Evolutionary conservation across 2,888 invertebrate genomes (phyloP).

Genomic region (Mimachlamys varia): DNA sequence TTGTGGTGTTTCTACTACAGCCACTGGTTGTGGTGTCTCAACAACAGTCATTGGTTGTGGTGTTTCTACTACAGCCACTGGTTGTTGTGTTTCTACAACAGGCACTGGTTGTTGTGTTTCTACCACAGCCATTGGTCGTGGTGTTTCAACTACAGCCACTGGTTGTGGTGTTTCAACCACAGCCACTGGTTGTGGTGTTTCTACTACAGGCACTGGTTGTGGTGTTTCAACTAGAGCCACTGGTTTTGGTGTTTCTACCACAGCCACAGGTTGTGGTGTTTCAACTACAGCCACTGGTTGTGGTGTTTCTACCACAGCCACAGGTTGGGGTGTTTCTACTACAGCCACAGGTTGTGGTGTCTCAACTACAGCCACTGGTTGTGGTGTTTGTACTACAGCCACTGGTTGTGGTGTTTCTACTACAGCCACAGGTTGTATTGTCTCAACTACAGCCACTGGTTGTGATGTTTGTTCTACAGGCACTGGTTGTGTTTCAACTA

Average conservation of each 20-base stretch:
- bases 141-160: no score
- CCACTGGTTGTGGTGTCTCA: no score
- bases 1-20: no score
- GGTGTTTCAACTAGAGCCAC: no score
- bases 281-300: neutral
- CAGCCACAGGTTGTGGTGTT: neutral
- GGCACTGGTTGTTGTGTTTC: no score
- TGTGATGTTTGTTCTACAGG: neutral
- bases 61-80: no score
- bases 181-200: no score
- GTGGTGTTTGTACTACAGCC: neutral
- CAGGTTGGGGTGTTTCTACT: neutral
- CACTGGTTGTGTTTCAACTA: neutral
- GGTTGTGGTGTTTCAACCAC: no score
- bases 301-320: neutral
- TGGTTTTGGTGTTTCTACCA: neutral
- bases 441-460: neutral
- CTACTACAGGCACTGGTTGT: no score
- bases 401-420: neutral
- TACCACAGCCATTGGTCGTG: no score
- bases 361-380: neutral
- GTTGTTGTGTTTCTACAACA: no score
- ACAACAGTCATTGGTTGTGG: no score
- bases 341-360: neutral
- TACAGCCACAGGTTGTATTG: neutral